Evolutionary conservation across 2,113 vertebrate genomes (phyloP), one percentile per base, ranked within the genome.

Genomic region (Pachycephala philippinensis): DNA sequence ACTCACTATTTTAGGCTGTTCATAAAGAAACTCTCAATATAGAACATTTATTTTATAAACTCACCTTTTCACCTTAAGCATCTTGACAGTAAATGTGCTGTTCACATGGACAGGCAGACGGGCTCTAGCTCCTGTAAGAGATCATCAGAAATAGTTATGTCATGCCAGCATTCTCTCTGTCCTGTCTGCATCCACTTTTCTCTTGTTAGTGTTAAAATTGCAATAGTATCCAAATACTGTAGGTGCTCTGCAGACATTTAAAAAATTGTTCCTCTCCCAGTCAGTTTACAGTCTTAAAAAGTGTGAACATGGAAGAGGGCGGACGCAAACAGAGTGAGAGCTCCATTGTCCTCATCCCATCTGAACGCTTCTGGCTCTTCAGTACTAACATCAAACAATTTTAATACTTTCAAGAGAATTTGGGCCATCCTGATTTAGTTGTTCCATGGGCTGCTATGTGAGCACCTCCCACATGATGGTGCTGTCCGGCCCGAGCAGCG

Each of bases 391-490:
- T 22, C 23, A 28, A 75, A 15, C 23, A 5, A 21, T 30, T 76
- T 39, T 33, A 30, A 2, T 19, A 20, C n/a, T 47, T 90, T 3
- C 54, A 16, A 27, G 19, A 42, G 72, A 42, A 35, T 27, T 39
- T 8, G 70, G 65, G 23, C 42, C 23, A 5, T 31, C 24, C 56
- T 11, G 5, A 15, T 40, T 4, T 7, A 27, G 31, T 16, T 24
- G 9, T 65, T 65, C 50, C 15, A 4, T 5, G 6, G 5, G 61
- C 47, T 95, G 87, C 76, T 49, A 1, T 17, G 23, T 19, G 54
- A 23, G 80, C 47, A 6, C 44, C 24, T 65, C 84, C 96, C 97
- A 95, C 95, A 28, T 2, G 93, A 74, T 93, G 96, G 96, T 91
- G 95, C 57, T 76, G n/a, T 13, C 39, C 2, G 2, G 27, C 5